Evolutionary conservation across 2,113 vertebrate species (phyloP).

Genomic region (Neofelis nebulosa): DNA sequence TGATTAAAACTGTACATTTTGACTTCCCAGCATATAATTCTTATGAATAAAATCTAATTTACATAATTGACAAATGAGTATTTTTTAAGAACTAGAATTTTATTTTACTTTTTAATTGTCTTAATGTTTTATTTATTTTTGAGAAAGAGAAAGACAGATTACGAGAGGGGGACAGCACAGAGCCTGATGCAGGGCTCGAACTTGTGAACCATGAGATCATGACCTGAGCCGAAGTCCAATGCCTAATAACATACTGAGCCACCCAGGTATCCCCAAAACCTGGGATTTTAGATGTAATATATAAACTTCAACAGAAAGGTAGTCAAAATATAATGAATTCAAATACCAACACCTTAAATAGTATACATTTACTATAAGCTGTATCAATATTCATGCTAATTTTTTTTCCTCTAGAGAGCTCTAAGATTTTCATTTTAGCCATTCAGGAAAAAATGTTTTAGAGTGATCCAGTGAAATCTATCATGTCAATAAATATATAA

Average conservation of each 20-base stretch:
- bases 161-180: too few relatives aligned
- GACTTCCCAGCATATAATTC: slow-evolving; percentile 23
- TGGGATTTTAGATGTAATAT: background rate
- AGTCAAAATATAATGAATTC: background rate
- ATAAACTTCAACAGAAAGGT: background rate
- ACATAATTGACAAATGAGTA: background rate
- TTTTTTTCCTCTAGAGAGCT: background rate
- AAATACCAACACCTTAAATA: background rate
- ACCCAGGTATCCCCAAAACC: background rate
- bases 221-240: too few relatives aligned
- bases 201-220: too few relatives aligned
- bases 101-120: background rate
- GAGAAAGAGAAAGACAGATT: too few relatives aligned
- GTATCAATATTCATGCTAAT: background rate
- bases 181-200: too few relatives aligned
- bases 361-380: background rate
- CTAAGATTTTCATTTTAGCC: slow-evolving; percentile 16
- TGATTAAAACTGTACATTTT: background rate
- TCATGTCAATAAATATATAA: background rate
- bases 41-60: background rate
- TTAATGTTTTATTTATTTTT: too few relatives aligned
- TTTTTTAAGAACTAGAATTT: background rate
- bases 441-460: background rate
- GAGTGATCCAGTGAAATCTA: background rate
- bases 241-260: too few relatives aligned